These are phyloP conservation scores for Drosophila bifasciata DNA, from an alignment of 1,140 invertebrate species.

Conservation along the genomic window DNA sequence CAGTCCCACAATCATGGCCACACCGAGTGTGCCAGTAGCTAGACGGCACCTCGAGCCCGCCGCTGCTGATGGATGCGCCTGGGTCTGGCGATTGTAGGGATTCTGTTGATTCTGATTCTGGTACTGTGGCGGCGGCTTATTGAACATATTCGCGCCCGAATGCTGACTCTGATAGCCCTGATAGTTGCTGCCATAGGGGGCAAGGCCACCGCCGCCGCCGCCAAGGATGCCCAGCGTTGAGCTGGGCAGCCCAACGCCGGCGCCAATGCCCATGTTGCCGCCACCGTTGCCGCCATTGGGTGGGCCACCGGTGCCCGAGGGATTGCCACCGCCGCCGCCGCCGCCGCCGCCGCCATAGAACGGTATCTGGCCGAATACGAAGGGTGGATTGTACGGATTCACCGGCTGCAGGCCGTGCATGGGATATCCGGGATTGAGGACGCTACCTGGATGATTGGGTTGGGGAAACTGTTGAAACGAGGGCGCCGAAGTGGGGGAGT, in stretches of 20 bases:
- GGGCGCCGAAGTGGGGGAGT: constrained; percentile 78
- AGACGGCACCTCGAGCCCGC: constrained; percentile 5
- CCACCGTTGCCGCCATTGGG: constrained; percentile 57
- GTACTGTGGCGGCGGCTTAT: constrained; percentile 81
- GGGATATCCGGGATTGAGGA: constrained; percentile 79
- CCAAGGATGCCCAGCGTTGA: constrained; percentile 66
- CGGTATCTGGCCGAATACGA: constrained; percentile 78
- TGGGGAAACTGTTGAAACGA: constrained; percentile 83
- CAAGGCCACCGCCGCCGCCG: constrained; percentile 73
- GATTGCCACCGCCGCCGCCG: constrained; percentile 48
- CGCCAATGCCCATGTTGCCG: constrained; percentile 31
- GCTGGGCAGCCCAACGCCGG: constrained; percentile 67
- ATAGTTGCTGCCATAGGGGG: constrained; percentile 67
- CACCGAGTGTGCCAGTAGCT: background rate
- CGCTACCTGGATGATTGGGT: constrained; percentile 82
- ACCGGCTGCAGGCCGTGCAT: constrained; percentile 80
- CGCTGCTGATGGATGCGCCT: constrained; percentile 75
- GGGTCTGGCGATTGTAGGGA: constrained; percentile 80
- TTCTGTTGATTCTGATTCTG: constrained; percentile 80
- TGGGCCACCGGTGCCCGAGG: constrained; percentile 72
- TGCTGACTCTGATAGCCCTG: constrained; percentile 71
- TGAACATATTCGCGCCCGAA: constrained; percentile 79
- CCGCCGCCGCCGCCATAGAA: constrained; percentile 62
- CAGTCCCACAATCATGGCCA: constrained; percentile 1
- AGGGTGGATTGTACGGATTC: constrained; percentile 82